These are phyloP conservation scores for Riptortus pedestris DNA, from an alignment of 1,140 invertebrate genomes.

Conservation along the genomic window DNA sequence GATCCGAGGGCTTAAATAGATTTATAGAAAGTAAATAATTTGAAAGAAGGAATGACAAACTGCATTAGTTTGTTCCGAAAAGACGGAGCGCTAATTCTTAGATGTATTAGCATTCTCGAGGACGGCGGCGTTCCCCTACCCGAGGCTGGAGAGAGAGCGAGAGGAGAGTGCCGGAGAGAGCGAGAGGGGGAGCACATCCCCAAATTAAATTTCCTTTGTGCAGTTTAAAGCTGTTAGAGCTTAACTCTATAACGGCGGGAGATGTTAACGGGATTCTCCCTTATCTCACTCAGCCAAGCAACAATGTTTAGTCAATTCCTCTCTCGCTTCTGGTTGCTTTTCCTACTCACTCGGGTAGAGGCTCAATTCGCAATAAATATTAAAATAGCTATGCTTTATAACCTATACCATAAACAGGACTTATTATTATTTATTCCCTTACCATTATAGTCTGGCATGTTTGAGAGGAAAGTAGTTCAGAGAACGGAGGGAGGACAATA, in stretches of 20 bases:
- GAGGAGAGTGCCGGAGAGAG: neutral
- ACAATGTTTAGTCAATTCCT: conserved; percentile 16
- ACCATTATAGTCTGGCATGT: too few relatives aligned
- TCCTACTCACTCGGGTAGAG: too few relatives aligned
- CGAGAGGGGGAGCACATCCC: neutral
- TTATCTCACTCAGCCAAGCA: conserved; percentile 7
- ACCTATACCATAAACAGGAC: too few relatives aligned
- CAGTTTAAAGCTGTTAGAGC: conserved; percentile 16
- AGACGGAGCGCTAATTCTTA: neutral
- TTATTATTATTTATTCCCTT: too few relatives aligned
- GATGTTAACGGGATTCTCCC: conserved; percentile 14
- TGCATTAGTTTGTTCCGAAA: neutral
- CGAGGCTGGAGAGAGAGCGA: too few relatives aligned
- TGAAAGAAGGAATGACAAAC: neutral
- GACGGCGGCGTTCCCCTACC: neutral
- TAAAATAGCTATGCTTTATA: too few relatives aligned
- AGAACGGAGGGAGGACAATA: too few relatives aligned
- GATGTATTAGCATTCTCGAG: conserved; percentile 1
- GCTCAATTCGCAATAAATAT: too few relatives aligned
- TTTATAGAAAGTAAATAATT: conserved; percentile 9
- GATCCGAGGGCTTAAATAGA: too few relatives aligned
- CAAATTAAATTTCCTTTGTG: conserved; percentile 19
- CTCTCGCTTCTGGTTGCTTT: too few relatives aligned
- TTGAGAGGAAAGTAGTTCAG: too few relatives aligned
- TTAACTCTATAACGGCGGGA: conserved; percentile 11